Evolutionary conservation across 2,888 invertebrate genomes (phyloP), one percentile per base, ranked within the genome.

Genomic region (Acheta domesticus): DNA sequence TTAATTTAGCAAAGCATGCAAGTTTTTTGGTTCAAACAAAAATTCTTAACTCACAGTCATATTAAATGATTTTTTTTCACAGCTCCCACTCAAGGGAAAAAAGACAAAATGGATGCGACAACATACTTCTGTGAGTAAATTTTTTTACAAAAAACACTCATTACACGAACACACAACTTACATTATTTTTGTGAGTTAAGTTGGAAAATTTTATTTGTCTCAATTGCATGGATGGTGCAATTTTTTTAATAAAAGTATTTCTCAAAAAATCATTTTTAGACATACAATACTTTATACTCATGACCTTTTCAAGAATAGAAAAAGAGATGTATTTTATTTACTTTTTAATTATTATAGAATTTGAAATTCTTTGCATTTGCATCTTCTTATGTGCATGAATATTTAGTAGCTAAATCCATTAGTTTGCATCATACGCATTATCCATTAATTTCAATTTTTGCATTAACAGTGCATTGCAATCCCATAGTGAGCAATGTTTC

Each of bases 81-180:
- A 89, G 89, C 88, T 86, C 89, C 88, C 87, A 83, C 85, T 84
- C 88, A 87, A 85, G 85, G 87, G 85, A 87, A 88, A 85, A 88
- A 89, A 86, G 87, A 88, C 85, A 87, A 87, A 84, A 86, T 87
- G 84, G 89, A 89, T 86, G 89, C 88, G 87, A 88, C 89, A 85
- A 87, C 88, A 83, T 91, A 91, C 85, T 91, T 90, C 87, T 91
- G 91, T 88, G 87, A 89, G 89, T 89, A 88, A 83, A 82, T 76
- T 62, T 79, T 75, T 62, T 11, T 14, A 62, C 14, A 14, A 62
- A 62, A 62, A 62, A 62, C 62, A 62, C 62, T 78, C 62, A 62
- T 62, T 62, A 36, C 36, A 36, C 5, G 36, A 36, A 36, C 36
- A 36, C 36, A 8, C 8, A 36, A 36, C 36, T 36, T 36, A 36